Conservation (phyloP, 2,113 vertebrate species). For the Eupsittula cactorum region DNA sequence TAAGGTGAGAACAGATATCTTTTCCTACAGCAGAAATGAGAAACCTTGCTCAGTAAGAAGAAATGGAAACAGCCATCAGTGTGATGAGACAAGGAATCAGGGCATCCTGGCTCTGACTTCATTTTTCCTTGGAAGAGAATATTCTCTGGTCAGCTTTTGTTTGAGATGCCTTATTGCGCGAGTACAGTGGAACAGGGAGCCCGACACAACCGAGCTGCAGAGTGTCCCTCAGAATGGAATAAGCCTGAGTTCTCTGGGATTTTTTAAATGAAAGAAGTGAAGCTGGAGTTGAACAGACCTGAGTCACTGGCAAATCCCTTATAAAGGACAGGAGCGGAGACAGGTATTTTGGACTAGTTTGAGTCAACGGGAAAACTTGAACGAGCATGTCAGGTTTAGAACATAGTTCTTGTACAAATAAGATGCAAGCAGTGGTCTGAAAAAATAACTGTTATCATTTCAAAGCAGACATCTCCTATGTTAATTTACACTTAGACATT, state of each 20-base stretch:
- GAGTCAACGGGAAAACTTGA: background rate
- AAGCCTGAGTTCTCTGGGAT: accelerated
- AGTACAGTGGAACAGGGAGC: background rate
- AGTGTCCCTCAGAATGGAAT: background rate
- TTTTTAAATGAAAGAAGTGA: background rate
- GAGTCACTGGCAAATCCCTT: background rate
- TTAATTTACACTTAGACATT: background rate
- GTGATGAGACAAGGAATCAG: background rate
- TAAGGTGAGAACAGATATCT: background rate
- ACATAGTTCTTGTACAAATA: background rate
- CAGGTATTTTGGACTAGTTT: background rate
- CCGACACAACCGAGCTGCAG: background rate
- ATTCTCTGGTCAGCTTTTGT: background rate
- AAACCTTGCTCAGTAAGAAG: background rate
- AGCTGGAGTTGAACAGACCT: background rate
- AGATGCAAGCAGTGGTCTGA: background rate
- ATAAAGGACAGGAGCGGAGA: background rate
- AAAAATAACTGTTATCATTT: background rate
- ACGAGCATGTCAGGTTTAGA: background rate
- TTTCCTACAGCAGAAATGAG: background rate
- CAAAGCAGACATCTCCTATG: background rate
- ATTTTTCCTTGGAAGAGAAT: background rate
- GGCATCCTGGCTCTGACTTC: background rate
- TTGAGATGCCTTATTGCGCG: background rate
- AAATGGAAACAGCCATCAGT: background rate